Percentiles rank a stretch among this genome's conserved stretches.
phyloP scores from a whole-genome alignment of 2,113 vertebrate species.

The Ariopsis seemanni region DNA sequence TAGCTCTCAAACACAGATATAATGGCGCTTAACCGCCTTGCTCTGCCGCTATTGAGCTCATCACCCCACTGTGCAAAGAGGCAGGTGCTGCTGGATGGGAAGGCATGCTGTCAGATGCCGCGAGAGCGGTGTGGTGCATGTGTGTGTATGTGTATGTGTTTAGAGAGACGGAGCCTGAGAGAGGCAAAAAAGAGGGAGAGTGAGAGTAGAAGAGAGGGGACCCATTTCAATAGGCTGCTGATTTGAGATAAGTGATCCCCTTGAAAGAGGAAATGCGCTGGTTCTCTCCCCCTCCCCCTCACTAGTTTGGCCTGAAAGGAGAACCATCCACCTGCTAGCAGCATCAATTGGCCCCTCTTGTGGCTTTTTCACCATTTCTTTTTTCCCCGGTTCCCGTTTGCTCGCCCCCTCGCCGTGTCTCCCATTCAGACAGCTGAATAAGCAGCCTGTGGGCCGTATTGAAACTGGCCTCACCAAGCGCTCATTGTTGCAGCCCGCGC shows the following conservation, averaged over 20 bases:
- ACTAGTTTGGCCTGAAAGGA: constrained; percentile 58
- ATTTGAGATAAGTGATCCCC: constrained; percentile 66
- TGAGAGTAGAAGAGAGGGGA: constrained; percentile 50
- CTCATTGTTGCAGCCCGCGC: constrained; percentile 46
- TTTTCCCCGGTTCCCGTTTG: constrained; percentile 43
- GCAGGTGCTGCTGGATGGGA: constrained; percentile 59
- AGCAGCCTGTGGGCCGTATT: constrained; percentile 48
- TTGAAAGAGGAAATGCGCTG: constrained; percentile 63
- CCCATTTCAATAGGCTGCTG: constrained; percentile 61
- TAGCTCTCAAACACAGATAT: constrained; percentile 49
- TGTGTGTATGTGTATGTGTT: constrained; percentile 26
- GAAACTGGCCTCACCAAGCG: constrained; percentile 47
- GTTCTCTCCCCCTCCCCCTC: constrained; percentile 22
- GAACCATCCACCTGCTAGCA: constrained; percentile 62
- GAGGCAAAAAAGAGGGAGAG: constrained; percentile 42
- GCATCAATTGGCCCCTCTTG: constrained; percentile 62
- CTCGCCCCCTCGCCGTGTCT: constrained; percentile 45
- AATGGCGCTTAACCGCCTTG: constrained; percentile 62
- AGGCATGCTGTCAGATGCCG: constrained; percentile 42
- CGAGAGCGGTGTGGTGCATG: constrained; percentile 24
- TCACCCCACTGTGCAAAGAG: constrained; percentile 58
- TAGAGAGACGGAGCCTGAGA: constrained; percentile 27
- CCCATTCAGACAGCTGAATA: constrained; percentile 50
- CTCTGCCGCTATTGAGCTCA: constrained; percentile 59
- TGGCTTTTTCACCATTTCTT: constrained; percentile 55